phyloP scores from a whole-genome alignment of 2,113 vertebrate genomes.

The Salvator merianae region DNA sequence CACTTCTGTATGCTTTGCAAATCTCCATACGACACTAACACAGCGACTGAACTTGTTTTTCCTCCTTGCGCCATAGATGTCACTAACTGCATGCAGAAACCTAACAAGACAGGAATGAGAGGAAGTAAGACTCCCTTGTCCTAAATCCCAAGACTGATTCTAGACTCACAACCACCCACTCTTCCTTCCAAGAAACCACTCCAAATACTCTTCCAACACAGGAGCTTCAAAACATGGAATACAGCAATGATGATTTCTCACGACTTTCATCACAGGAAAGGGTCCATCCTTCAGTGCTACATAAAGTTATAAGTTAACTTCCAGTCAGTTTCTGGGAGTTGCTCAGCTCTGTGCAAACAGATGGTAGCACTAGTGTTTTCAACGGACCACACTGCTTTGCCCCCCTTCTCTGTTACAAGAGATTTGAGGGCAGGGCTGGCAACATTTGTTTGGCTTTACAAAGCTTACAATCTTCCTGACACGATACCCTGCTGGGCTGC shows the following conservation, averaged over 20 bases:
- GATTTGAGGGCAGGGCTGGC: neutral
- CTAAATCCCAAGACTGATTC: neutral
- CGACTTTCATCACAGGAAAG: rapidly evolving
- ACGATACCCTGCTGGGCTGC: slow-evolving; percentile 56
- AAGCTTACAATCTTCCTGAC: slow-evolving; percentile 51
- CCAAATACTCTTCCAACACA: rapidly evolving
- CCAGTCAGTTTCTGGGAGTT: rapidly evolving
- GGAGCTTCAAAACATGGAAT: neutral
- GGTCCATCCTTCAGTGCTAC: neutral
- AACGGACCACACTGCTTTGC: neutral
- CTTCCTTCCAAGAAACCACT: rapidly evolving
- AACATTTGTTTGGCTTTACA: neutral
- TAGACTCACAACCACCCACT: rapidly evolving
- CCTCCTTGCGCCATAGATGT: rapidly evolving
- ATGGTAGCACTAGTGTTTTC: rapidly evolving
- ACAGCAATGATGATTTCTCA: rapidly evolving
- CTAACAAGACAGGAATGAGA: neutral
- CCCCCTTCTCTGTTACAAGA: neutral
- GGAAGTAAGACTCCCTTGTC: neutral
- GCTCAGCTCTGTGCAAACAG: neutral
- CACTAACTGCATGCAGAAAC: rapidly evolving
- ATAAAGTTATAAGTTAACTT: rapidly evolving
- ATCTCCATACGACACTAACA: neutral
- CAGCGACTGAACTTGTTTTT: rapidly evolving
- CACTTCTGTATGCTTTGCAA: neutral